phyloP scores from a whole-genome alignment of 2,888 invertebrate genomes.

The Sesamia inferens region DNA sequence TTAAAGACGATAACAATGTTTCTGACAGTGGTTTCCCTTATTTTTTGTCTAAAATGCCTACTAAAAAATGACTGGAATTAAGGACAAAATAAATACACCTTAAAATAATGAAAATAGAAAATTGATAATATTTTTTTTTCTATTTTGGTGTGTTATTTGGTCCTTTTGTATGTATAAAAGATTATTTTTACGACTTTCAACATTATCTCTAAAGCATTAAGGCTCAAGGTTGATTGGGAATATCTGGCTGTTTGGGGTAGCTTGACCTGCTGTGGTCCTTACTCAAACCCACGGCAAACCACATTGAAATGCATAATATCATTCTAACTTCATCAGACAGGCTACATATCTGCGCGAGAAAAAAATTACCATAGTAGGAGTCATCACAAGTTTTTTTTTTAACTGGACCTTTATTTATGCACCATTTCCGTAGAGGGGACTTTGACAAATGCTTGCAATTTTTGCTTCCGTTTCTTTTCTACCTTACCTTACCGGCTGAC shows the following conservation, averaged over 20 bases:
- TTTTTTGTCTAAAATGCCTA: neutral
- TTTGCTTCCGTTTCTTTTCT: conserved; percentile 79
- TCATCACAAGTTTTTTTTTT: conserved; percentile 71
- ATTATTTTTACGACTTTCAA: no score
- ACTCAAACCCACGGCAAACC: no score
- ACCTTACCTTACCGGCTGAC: conserved; percentile 55
- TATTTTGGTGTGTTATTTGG: no score
- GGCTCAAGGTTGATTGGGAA: no score
- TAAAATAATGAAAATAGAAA: no score
- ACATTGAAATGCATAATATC: no score
- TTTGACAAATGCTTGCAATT: conserved; percentile 88
- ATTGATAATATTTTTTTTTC: no score
- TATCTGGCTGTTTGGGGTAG: no score
- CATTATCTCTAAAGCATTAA: no score
- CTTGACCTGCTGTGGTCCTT: no score
- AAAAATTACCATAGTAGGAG: conserved; percentile 54
- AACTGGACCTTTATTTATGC: conserved; percentile 87
- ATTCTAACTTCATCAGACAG: conserved; percentile 2
- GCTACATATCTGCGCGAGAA: conserved; percentile 36
- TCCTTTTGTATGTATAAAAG: no score
- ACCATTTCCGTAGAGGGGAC: conserved; percentile 86
- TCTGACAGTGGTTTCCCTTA: neutral
- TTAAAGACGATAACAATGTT: neutral
- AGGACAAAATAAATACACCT: no score
- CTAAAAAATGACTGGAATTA: neutral